Conservation (phyloP, 2,888 invertebrate genomes). For the Metopia argyrocephala region DNA sequence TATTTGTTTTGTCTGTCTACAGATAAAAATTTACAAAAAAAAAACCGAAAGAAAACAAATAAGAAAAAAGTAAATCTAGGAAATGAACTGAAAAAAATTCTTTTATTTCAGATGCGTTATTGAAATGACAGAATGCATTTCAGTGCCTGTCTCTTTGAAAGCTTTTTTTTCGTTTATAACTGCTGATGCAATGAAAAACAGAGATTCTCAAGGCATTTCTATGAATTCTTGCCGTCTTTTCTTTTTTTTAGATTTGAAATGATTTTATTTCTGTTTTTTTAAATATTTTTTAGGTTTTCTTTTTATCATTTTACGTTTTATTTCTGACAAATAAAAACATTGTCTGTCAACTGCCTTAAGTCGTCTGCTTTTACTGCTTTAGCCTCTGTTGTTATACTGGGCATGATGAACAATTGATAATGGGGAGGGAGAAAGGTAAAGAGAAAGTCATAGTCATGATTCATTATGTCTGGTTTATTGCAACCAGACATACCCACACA, state of each 20-base stretch:
- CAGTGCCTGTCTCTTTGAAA: neutral
- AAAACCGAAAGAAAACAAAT: too few relatives aligned
- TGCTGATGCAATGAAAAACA: conserved; percentile 4
- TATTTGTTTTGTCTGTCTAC: neutral
- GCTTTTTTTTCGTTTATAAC: neutral
- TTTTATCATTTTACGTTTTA: neutral
- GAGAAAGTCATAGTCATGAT: conserved; percentile 14
- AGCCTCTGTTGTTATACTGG: neutral
- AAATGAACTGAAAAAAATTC: neutral
- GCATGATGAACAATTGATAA: neutral
- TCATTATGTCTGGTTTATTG: conserved; percentile 26
- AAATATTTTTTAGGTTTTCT: neutral
- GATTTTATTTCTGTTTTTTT: neutral
- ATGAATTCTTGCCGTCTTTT: neutral
- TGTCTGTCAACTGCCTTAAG: conserved; percentile 51
- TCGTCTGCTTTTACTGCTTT: conserved; percentile 1
- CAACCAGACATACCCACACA: conserved; percentile 12
- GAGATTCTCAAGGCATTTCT: neutral
- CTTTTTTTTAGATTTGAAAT: neutral
- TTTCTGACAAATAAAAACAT: conserved; percentile 50
- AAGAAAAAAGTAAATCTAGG: too few relatives aligned
- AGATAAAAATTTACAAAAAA: too few relatives aligned
- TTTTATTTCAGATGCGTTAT: neutral
- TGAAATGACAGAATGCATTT: conserved; percentile 26
- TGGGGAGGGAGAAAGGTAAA: too few relatives aligned